Evolutionary conservation across 2,888 invertebrate genomes (phyloP).

Genomic region (Lycocerus yunnanus): DNA sequence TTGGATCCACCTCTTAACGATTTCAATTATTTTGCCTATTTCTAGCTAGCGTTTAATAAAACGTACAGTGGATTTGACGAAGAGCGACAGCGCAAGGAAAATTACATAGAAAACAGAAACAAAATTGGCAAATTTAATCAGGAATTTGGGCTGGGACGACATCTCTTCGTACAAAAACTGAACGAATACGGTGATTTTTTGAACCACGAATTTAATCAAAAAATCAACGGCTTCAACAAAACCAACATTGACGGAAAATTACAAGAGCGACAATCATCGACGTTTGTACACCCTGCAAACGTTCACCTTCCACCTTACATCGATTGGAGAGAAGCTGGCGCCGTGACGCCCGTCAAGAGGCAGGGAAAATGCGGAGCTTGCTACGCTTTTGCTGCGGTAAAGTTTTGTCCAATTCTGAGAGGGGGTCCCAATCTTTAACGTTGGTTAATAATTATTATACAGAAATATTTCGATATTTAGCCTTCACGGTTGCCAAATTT

Average conservation of each 20-base stretch:
- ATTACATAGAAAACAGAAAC: conserved; percentile 51
- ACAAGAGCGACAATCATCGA: conserved; percentile 34
- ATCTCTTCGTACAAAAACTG: conserved; percentile 47
- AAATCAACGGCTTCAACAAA: conserved; percentile 51
- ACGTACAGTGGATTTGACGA: conserved; percentile 45
- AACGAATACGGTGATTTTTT: conserved; percentile 52
- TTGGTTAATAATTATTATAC: too few relatives aligned
- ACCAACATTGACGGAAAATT: conserved; percentile 63
- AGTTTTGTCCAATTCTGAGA: conserved; percentile 19
- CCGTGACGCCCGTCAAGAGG: conserved; percentile 48
- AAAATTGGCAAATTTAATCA: conserved; percentile 50
- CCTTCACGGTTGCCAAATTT: too few relatives aligned
- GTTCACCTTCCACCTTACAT: conserved; percentile 47
- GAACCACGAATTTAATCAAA: conserved; percentile 48
- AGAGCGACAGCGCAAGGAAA: conserved; percentile 46
- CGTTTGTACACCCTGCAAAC: conserved; percentile 50
- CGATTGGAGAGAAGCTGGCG: conserved; percentile 53
- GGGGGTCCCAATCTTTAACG: too few relatives aligned
- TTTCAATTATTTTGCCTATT: background rate
- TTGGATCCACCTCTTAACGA: background rate
- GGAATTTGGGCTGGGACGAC: conserved; percentile 46
- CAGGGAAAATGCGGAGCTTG: conserved; percentile 52
- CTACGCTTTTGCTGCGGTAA: conserved; percentile 54
- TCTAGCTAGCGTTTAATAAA: conserved; percentile 47
- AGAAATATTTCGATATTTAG: too few relatives aligned